Evolutionary conservation across 2,113 vertebrate species (phyloP), one percentile per base, ranked within the genome.

Genomic region (Sander lucioperca): DNA sequence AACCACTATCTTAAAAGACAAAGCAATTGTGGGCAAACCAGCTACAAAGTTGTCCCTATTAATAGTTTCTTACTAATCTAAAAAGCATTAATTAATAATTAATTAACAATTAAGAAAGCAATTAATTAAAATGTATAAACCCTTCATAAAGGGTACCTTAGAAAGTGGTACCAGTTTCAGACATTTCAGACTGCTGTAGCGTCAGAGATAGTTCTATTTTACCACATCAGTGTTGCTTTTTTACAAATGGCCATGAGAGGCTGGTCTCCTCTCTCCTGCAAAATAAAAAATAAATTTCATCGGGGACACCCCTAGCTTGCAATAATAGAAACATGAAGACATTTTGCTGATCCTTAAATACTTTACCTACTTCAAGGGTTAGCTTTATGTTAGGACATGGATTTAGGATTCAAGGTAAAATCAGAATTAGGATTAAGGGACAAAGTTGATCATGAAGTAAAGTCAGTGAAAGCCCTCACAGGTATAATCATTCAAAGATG

Each of bases 241-340:
- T 77, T 48, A 72, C 51, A 78, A 69, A 57, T 4, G 57, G 53
- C 43, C 67, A 74, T 82, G 68, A 61, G 66, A 80, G n/a, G 47
- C 71, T 72, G n/a, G 13, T 51, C 73, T 64, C 51, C 27, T 58
- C 50, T 72, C 53, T 74, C 57, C 59, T 87, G 54, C 74, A 86
- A 75, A 88, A 80, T 79, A 86, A 89, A 86, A 92, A 33, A 6
- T n/a, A n/a, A 33, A 6, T 33, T 33, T 33, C 6, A 6, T 33
- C 33, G 6, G 6, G 33, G 33, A 33, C 33, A 33, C 33, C 33
- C 33, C 33, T 33, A 33, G 33, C 1, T 54, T 64, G 50, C 12
- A 79, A 67, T 64, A 36, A 72, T 39, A 74, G 58, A 79, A 74
- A 67, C 9, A 43, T 19, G 36, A 25, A 3, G 30, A 70, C 3